Evolutionary conservation across 1,140 invertebrate species (phyloP).

Genomic region (Drosophila repleta): DNA sequence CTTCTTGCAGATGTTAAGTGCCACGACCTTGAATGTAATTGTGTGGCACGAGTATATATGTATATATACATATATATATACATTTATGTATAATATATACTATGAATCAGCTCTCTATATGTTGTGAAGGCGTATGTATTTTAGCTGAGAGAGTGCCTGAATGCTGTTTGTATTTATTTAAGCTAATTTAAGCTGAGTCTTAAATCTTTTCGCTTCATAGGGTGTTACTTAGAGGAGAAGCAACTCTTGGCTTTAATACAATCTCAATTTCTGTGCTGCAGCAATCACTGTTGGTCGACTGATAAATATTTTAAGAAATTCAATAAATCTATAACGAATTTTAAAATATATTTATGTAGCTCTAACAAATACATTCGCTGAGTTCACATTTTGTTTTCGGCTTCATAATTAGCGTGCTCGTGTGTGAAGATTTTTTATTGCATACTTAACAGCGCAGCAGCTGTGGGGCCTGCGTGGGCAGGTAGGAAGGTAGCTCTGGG

Average conservation of each 20-base stretch:
- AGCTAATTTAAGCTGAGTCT: constrained; percentile 59
- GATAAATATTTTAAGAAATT: neutral
- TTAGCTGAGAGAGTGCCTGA: neutral
- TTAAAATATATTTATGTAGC: constrained; percentile 16
- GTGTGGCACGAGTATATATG: neutral
- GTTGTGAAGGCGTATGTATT: neutral
- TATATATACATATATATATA: neutral
- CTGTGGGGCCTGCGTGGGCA: neutral
- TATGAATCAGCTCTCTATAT: too few relatives aligned
- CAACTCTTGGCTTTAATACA: too few relatives aligned
- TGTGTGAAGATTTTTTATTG: constrained; percentile 79
- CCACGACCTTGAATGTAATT: constrained; percentile 26
- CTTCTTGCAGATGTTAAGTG: constrained; percentile 21
- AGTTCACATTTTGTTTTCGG: constrained; percentile 4
- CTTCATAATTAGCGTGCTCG: constrained; percentile 71
- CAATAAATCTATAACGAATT: neutral
- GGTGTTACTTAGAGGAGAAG: too few relatives aligned
- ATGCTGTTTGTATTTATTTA: constrained; percentile 58
- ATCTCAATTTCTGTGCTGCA: too few relatives aligned
- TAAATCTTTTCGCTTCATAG: neutral
- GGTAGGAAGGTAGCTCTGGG: too few relatives aligned
- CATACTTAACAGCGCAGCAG: constrained; percentile 65
- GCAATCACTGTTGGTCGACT: too few relatives aligned
- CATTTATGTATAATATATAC: neutral
- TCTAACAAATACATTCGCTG: constrained; percentile 2